Conservation (phyloP, 2,888 invertebrate species). For the Cephus sareptanus region DNA sequence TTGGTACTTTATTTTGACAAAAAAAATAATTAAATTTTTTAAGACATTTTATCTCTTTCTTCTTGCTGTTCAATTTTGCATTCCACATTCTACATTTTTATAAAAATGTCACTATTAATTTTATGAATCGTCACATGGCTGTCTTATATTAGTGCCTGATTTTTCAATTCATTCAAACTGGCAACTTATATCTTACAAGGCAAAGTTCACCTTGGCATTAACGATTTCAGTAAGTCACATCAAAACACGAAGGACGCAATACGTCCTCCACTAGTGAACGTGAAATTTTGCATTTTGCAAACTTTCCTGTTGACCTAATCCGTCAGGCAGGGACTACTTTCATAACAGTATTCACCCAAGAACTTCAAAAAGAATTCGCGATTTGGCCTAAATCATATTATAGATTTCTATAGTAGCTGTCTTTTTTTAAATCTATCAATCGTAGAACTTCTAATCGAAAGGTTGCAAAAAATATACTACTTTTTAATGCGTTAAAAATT, state of each 20-base stretch:
- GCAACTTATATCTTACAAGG: background rate
- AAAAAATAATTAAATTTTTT: background rate
- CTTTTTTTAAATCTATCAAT: too few species aligned
- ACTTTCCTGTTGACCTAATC: background rate
- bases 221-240: background rate
- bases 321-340: background rate
- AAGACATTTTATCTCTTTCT: background rate
- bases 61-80: background rate
- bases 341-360: too few species aligned
- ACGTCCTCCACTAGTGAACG: background rate
- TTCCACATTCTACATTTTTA: background rate
- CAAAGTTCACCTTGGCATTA: background rate
- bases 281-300: background rate
- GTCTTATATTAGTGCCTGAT: background rate
- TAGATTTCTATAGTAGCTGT: background rate
- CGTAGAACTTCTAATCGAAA: too few species aligned
- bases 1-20: background rate
- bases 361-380: background rate
- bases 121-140: background rate
- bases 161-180: background rate
- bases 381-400: background rate
- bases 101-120: background rate
- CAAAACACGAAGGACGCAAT: background rate
- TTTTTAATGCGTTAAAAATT: background rate
- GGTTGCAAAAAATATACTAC: background rate